Percentiles rank a stretch among this genome's conserved stretches.
Evolutionary conservation across 2,113 vertebrate genomes (phyloP).

Genomic region (Dasyprocta punctata): DNA sequence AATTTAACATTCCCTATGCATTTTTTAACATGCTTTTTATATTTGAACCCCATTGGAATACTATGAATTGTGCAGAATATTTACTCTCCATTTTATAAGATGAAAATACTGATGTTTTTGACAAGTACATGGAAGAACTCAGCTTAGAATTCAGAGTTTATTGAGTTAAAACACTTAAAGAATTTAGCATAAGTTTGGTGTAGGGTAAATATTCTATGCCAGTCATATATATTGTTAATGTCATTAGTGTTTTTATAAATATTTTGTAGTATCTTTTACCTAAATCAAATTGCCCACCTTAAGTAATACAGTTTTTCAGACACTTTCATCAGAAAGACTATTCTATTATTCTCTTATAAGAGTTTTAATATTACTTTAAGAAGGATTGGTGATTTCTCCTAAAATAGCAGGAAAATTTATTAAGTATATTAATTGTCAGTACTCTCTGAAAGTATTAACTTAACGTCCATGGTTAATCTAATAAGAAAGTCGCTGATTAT

Average conservation of each 20-base stretch:
- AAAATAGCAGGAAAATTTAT: neutral
- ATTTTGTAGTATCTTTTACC: neutral
- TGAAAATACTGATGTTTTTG: neutral
- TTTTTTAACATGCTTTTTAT: neutral
- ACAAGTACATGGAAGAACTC: neutral
- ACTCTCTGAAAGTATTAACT: neutral
- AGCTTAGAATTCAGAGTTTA: neutral
- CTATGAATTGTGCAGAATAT: neutral
- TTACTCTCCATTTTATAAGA: neutral
- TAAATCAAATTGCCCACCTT: neutral
- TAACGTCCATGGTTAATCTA: neutral
- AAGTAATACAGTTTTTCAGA: neutral
- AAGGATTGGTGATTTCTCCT: neutral
- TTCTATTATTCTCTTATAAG: neutral
- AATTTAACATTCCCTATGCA: neutral
- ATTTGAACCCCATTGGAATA: neutral
- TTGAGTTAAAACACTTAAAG: neutral
- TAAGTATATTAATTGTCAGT: neutral
- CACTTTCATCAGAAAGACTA: neutral
- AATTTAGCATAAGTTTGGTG: neutral
- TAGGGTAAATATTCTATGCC: neutral
- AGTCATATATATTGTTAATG: neutral
- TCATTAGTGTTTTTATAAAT: neutral
- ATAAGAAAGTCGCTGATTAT: neutral
- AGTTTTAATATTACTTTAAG: neutral